Base-by-base conservation (phyloP, 2,797 vertebrate species). In the Micropoecilia bifurca region DNA sequence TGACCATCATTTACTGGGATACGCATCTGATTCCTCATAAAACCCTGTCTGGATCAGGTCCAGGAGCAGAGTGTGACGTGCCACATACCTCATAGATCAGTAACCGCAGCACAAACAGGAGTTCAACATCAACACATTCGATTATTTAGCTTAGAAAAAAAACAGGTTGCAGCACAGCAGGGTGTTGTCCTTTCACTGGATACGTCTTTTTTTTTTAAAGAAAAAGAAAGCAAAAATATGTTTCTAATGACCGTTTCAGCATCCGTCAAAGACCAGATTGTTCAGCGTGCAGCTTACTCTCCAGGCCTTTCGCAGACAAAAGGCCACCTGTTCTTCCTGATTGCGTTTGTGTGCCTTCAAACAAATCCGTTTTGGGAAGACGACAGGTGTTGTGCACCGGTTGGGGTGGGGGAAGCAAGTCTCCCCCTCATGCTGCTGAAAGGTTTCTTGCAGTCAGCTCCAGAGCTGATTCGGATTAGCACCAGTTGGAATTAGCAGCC, bases 1-100 rank as follows among this genome's bases (percentile, higher is more conserved):
- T 92, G 87, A 91, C 87, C 81, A 75, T 86, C 88, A 93, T 90
- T 71, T 93, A 91, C 76, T 57, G 83, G 90, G 77, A 82, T 82
- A 91, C 80, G 71, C 84, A 89, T 91, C 87, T 90, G 84, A 89
- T 83, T 53, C 78, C 63, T 36, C 77, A 91, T 28, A 22, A 55
- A 18, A 55, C 86, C 79, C 77, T 77, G 14, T 36, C 73, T 86
- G 89, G 79, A 82, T 30, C 45, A 0, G 68, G 43, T 79, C 77
- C 81, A 88, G 76, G 71, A 16, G 39, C 33, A 45, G 22, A 69
- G 10, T 14, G 41, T 2, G 39, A 43, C 22, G 66, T 22, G 2
- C 39, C 39, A 43, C 22, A 14, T 43, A 14, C 25, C 66, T 43
- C 41, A 6, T 3, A 7, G 55, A 46, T 53, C 45, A 53, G 28